Evolutionary conservation across 2,888 invertebrate species (phyloP), one percentile per base, ranked within the genome.

Genomic region (Eledona agricola): DNA sequence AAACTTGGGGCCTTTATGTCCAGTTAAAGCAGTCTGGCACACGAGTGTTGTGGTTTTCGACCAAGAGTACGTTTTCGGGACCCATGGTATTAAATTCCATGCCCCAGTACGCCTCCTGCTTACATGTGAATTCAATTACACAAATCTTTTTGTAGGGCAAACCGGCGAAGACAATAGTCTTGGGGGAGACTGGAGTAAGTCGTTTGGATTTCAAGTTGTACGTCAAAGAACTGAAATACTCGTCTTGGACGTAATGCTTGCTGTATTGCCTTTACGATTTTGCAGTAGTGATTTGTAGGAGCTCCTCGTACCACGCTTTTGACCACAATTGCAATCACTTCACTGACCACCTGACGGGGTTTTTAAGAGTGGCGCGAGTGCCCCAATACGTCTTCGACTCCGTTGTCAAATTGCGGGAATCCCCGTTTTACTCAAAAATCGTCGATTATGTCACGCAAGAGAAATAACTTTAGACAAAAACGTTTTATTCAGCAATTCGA

Each of bases 381-480:
- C 45, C 45, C 1, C 13, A 32, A 4, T 20, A 23, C 9, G 34
- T 43, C n/a, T 43, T 43, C 12, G n/a, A 9, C 0, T 22, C 45
- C 6, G 13, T 45, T 7, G 25, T 34, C 1, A 45, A 16, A 11
- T 16, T 45, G 11, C 13, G 32, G 0, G 45, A 45, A n/a, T 45
- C 45, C 2, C 45, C 42, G 5, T 45, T 34, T 43, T 43, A 34
- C 12, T 23, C 45, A 10, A 45, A 45, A 13, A 28, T 43, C 7
- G 23, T 45, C 1, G 45, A 45, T 25, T 34, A 16, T 25, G 15
- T 45, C 3, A 34, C 34, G 4, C 17, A 32, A n/a, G 12, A 34
- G 15, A 29, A 29, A 13, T 29, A 12, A 10, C 12, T 45, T 22
- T 50, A 50, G 26, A 50, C 40, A 51, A 51, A 51, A 49, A 43